phyloP scores from a whole-genome alignment of 2,113 vertebrate genomes.

The Engystomops pustulosus region DNA sequence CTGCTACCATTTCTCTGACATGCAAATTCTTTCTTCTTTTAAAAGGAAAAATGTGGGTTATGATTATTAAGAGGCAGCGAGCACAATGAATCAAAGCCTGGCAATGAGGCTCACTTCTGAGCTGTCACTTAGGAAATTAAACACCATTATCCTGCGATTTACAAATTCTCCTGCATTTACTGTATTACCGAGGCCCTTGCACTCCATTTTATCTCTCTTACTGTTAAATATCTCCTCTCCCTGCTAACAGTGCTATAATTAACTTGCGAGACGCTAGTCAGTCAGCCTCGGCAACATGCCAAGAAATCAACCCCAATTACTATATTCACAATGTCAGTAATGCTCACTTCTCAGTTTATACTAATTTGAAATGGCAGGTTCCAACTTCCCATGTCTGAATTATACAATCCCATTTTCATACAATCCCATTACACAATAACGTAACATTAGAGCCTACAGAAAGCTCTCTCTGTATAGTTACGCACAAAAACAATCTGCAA shows the following conservation, averaged over 20 bases:
- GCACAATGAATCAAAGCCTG: slow-evolving; percentile 44
- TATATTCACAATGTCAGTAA: slow-evolving; percentile 81
- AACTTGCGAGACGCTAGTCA: slow-evolving; percentile 78
- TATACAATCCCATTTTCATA: slow-evolving; percentile 63
- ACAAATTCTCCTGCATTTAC: slow-evolving; percentile 51
- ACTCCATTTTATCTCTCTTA: slow-evolving; percentile 66
- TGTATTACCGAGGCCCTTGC: slow-evolving; percentile 63
- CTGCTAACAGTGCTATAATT: slow-evolving; percentile 80
- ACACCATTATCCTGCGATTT: slow-evolving; percentile 51
- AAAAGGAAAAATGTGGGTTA: slow-evolving; percentile 55
- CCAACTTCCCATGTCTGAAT: slow-evolving; percentile 74
- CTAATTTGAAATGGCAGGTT: slow-evolving; percentile 82
- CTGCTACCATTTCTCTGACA: slow-evolving; percentile 32
- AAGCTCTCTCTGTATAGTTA: slow-evolving; percentile 66
- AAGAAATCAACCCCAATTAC: slow-evolving; percentile 89
- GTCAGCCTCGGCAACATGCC: slow-evolving; percentile 76
- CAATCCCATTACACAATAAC: slow-evolving; percentile 60
- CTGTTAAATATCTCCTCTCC: slow-evolving; percentile 69
- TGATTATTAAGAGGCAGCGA: slow-evolving; percentile 46
- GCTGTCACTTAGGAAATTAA: slow-evolving; percentile 55
- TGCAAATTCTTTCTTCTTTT: slow-evolving; percentile 49
- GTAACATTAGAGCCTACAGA: slow-evolving; percentile 53
- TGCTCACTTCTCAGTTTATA: slow-evolving; percentile 78
- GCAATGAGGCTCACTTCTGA: slow-evolving; percentile 47
- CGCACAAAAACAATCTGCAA: slow-evolving; percentile 63